Base-by-base conservation (phyloP, 2,113 vertebrate species). In the Cinclus mexicanus region DNA sequence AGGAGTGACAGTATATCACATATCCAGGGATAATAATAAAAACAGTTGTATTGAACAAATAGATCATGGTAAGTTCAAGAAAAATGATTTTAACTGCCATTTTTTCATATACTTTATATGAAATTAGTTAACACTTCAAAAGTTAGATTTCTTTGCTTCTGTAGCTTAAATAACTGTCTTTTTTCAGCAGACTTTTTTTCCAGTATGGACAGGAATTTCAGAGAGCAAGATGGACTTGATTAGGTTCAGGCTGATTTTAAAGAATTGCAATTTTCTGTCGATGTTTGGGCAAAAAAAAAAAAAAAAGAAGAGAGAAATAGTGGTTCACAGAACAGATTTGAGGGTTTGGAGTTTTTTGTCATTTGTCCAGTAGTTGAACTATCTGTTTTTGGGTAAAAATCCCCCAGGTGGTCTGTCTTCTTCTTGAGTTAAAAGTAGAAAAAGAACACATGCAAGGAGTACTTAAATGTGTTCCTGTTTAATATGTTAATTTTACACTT, bases 221-320 rank as follows among this genome's bases (percentile, higher is more conserved):
- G 69, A 50, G 31, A 26, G 49, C 70, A 85, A 56, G 64, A 37
- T 64, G 22, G 52, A 50, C 61, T 82, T 60, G 72, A 72, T 79
- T 91, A 87, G 77, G 49, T 60, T 93, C 10, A 78, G 64, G 13
- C 44, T 37, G n/a, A 63, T 63, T 90, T 10, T 83, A 78, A 88
- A 71, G 24, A 78, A 84, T 84, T 83, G 28, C 14, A 53, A n/a
- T 84, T 91, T 68, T 35, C 56, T 82, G 21, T 60, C 56, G 1
- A 1, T 20, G 35, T 77, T 70, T 35, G 16, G 26, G 16, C 41
- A 11, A 61, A 52, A 50, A 55, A 37, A 37, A 37, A 37, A 37
- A 37, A 37, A 37, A 37, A 37, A 37, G n/a, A 21, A 42, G 20
- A 55, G 7, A 55, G 23, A 55, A 23, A 74, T 16, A 6, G 8